phyloP scores from a whole-genome alignment of 2,797 vertebrate species.

The Oophaga sylvatica region DNA sequence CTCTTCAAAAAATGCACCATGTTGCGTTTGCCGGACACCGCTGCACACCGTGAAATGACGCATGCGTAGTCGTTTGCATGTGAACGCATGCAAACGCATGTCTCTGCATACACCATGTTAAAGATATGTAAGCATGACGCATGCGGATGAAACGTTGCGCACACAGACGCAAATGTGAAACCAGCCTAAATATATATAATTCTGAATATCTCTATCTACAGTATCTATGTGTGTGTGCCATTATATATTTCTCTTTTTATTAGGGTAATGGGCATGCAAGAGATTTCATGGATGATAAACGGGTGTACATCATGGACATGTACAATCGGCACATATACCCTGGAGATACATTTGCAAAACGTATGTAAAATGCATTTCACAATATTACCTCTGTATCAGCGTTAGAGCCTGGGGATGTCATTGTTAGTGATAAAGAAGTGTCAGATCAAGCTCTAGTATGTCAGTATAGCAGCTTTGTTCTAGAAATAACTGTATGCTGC shows the following conservation, averaged over 20 bases:
- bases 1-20: too few relatives aligned
- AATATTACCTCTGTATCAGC: neutral
- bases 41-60: too few relatives aligned
- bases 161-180: too few relatives aligned
- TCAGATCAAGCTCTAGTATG: neutral
- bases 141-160: too few relatives aligned
- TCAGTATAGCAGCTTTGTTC: neutral
- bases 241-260: conserved; percentile 18
- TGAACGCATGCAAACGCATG: too few relatives aligned
- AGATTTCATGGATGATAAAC: conserved; percentile 89
- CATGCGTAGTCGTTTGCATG: too few relatives aligned
- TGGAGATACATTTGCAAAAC: conserved; percentile 87
- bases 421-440: neutral
- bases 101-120: too few relatives aligned
- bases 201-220: too few relatives aligned
- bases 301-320: conserved; percentile 94
- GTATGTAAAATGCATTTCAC: conserved; percentile 77
- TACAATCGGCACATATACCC: conserved; percentile 96
- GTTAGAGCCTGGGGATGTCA: neutral
- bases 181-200: too few relatives aligned
- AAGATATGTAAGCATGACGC: too few relatives aligned
- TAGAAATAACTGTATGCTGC: neutral
- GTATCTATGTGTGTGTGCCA: neutral
- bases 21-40: too few relatives aligned
- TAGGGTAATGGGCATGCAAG: conserved; percentile 96